Evolutionary conservation across 2,113 vertebrate species (phyloP).

Genomic region (Gopherus evgoodei): DNA sequence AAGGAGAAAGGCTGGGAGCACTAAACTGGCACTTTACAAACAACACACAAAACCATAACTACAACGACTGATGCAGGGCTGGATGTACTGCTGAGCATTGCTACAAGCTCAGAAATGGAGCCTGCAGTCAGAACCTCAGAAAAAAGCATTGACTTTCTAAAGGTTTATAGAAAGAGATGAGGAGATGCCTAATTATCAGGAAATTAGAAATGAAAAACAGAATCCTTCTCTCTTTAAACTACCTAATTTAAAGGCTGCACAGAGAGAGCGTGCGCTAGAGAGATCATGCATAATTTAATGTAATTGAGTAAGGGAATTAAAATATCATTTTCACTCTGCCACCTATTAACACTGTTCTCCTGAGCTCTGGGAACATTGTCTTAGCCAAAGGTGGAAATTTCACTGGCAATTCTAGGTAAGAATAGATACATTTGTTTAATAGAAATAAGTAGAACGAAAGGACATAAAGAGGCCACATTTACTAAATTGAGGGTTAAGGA

Average conservation of each 20-base stretch:
- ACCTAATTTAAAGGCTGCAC: slow-evolving; percentile 59
- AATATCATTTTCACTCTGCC: slow-evolving; percentile 19
- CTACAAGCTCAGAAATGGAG: neutral
- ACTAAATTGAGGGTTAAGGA: slow-evolving; percentile 25
- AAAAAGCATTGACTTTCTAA: neutral
- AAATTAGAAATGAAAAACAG: slow-evolving; percentile 43
- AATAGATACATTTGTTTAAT: neutral
- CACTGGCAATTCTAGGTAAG: slow-evolving; percentile 27
- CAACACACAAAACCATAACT: neutral
- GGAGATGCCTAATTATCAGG: slow-evolving; percentile 40
- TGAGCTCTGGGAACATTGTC: slow-evolving; percentile 18
- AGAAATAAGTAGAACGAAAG: neutral
- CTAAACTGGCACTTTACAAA: neutral
- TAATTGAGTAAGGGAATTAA: slow-evolving; percentile 61
- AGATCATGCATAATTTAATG: slow-evolving; percentile 62
- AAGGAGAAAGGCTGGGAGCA: neutral
- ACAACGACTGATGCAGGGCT: neutral
- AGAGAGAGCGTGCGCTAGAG: neutral
- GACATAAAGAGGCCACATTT: slow-evolving; percentile 20
- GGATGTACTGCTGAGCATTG: neutral
- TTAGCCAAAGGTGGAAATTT: slow-evolving; percentile 31
- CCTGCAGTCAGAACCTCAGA: neutral
- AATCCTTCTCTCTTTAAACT: slow-evolving; percentile 38
- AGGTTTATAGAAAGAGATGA: neutral
- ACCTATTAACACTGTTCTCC: slow-evolving; percentile 13